Base-by-base conservation (phyloP, 1,140 invertebrate genomes). In the Conus betulinus region DNA sequence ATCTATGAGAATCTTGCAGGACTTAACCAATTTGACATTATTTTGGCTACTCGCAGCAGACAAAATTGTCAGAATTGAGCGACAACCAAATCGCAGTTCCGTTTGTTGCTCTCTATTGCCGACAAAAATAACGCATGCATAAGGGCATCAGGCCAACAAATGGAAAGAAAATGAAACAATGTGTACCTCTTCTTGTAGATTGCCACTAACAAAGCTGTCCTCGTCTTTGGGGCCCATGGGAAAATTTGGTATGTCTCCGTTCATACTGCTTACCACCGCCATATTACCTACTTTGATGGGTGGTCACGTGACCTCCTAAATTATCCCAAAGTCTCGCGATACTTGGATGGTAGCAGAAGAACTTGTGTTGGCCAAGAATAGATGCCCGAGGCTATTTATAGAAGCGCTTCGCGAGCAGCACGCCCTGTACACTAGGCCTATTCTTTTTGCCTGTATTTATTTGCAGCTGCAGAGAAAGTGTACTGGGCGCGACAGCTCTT, bases 171-270 rank as follows among this genome's bases (percentile, higher is more conserved):
- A 88, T 83, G 52, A 25, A 51, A 81, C 67, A 78, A 85, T 74
- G 63, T 52, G 88, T 92, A 94, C 94, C 93, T 94, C 93, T 88
- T 94, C 93, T 87, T 93, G 92, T 52, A 94, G 90, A 89, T 91
- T 90, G 25, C 90, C 92, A 53, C 90, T 81, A 87, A 92, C 90
- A 89, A 90, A 92, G 53, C 90, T 86, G 57, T 93, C 93, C 63
- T 92, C 91, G 20, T 84, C 88, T 71, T 81, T 87, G 55, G 90
- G 89, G 71, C 91, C 91, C 88, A 94, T 90, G 51, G 90, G 63
- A 90, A 94, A 92, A 91, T 93, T 93, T 89, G 93, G 90, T 88
- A 94, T 93, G 90, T 94, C 93, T 87, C 94, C 94, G 91, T 94
- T 94, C 91, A 92, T 92, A 91, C 92, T 91, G 87, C 86, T 90